Conservation (phyloP, 2,888 invertebrate genomes). For the Scotopteryx bipunctaria region DNA sequence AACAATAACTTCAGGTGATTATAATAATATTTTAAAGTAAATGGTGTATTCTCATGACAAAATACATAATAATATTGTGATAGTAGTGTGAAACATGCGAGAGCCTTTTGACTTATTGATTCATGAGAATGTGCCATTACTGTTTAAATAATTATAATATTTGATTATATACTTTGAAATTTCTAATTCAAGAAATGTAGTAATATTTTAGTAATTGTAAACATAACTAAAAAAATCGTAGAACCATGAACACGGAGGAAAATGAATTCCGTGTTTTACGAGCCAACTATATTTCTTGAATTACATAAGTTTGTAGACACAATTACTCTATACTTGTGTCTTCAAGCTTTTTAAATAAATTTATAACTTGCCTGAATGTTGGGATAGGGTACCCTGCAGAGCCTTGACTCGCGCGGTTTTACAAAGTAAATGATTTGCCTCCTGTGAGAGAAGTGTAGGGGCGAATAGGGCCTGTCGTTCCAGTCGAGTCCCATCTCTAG, state of each 20-base stretch:
- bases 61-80: not conserved
- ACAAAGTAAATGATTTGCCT: slow-evolving; percentile 30
- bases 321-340: slow-evolving; percentile 62
- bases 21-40: not conserved
- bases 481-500: slow-evolving; percentile 34
- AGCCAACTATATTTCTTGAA: slow-evolving; percentile 29
- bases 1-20: slow-evolving; percentile 19
- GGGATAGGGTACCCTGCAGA: slow-evolving; percentile 98
- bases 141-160: not conserved
- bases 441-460: slow-evolving; percentile 51
- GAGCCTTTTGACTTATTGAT: not conserved
- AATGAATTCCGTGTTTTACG: not conserved
- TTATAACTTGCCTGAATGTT: slow-evolving; percentile 95
- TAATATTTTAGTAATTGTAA: not conserved
- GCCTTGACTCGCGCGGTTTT: slow-evolving; percentile 70
- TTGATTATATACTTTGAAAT: slow-evolving; percentile 1
- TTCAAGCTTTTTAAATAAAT: slow-evolving; percentile 49
- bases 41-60: slow-evolving; percentile 14
- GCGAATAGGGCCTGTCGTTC: slow-evolving; percentile 44
- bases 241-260: not conserved
- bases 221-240: not conserved
- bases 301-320: slow-evolving; percentile 45
- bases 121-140: slow-evolving; percentile 15
- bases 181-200: slow-evolving; percentile 40
- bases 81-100: not conserved